Base-by-base conservation (phyloP, 1,140 invertebrate genomes). In the Drosophila truncata region DNA sequence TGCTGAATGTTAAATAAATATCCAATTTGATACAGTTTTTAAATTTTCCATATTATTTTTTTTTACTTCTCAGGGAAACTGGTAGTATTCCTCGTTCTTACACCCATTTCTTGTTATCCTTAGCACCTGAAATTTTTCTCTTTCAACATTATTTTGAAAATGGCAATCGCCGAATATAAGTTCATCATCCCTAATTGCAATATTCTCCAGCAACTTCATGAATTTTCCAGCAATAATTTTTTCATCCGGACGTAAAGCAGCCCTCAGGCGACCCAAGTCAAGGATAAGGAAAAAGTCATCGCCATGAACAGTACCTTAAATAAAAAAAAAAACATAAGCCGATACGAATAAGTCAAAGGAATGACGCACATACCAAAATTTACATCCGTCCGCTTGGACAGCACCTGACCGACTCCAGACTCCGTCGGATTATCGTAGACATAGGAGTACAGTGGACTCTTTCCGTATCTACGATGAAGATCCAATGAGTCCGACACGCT, bases 361-460 rank as follows among this genome's bases (percentile, higher is more conserved):
- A 2, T 42, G 4, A 2, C 4, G 33, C 1, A 27, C 49, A 5
- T 23, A 52, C 79, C 82, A 55, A 87, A 84, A 61, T 67, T 35
- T 2, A 84, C 35, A 41, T 87, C 82, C 13, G 18, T 61, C 2
- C 79, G 72, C 9, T 71, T 52, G 20, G 83, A 23, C 8, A 87
- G 20, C 8, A 16, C 6, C 10, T 76, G 46, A 3, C 67, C 81
- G n/a, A 80, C 49, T 46, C 76, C 69, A n/a, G n/a, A 23, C 5
- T 58, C 57, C 0, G 79, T 39, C 1, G 83, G 83, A 65, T 84
- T 87, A 25, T 87, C 83, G 35, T 84, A 87, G n/a, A 82, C 58
- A 62, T 69, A 87, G 0, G 64, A 80, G 42, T 82, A 87, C 7
- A 82, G 47, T 13, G 83, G 75, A 44, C 55, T 73, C 7, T 44